Conservation (phyloP, 1,140 invertebrate genomes). For the Drosophila paulistorum region DNA sequence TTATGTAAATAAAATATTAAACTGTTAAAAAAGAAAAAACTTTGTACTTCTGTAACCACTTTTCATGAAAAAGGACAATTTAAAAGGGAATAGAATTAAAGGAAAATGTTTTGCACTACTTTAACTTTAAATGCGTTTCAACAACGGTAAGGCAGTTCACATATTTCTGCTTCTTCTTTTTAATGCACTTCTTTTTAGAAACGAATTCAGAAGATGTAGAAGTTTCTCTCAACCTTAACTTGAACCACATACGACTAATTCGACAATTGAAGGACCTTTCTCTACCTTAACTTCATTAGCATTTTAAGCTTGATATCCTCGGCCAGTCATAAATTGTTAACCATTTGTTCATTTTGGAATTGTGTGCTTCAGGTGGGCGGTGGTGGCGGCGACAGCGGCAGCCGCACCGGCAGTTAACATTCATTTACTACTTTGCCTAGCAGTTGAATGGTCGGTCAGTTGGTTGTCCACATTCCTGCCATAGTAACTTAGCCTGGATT, state of each 20-base stretch:
- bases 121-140: too few relatives aligned
- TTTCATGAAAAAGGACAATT: neutral
- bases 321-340: neutral
- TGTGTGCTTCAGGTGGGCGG: slow-evolving; percentile 16
- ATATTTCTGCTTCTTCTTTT: too few relatives aligned
- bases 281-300: neutral
- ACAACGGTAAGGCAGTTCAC: too few relatives aligned
- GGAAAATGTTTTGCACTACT: too few relatives aligned
- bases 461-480: slow-evolving; percentile 34
- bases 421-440: slow-evolving; percentile 42
- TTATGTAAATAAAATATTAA: slow-evolving; percentile 52
- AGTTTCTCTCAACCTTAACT: too few relatives aligned
- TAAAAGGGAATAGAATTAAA: too few relatives aligned
- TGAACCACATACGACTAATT: neutral
- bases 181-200: too few relatives aligned
- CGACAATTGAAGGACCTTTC: neutral
- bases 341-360: slow-evolving; percentile 13
- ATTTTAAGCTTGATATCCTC: slow-evolving; percentile 7
- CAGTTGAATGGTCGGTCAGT: neutral
- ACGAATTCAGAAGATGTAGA: too few relatives aligned
- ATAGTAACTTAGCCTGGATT: neutral
- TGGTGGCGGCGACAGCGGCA: slow-evolving; percentile 8
- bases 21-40: slow-evolving; percentile 21
- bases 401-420: slow-evolving; percentile 52
- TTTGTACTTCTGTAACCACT: neutral